A percentile compares a stretch with the other conserved stretches of the same genome.
These are phyloP conservation scores for Sphaerophoria rueppellii DNA, from an alignment of 2,888 invertebrate genomes.

Conservation along the genomic window DNA sequence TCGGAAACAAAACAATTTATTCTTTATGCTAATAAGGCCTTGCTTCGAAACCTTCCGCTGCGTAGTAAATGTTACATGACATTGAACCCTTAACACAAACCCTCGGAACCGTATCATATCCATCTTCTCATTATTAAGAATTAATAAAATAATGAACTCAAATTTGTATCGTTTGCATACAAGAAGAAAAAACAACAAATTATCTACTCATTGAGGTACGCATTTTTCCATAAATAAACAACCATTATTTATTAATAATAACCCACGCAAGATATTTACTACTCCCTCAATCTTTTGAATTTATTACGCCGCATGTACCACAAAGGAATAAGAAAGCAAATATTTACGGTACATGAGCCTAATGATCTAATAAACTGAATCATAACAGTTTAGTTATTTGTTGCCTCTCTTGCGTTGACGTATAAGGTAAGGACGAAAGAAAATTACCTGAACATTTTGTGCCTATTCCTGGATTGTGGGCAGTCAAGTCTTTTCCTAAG, in stretches of 20 bases:
- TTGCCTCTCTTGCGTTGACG: neutral
- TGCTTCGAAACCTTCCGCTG: too few species aligned
- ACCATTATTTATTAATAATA: slow-evolving; percentile 8
- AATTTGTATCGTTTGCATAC: neutral
- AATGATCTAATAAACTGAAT: slow-evolving; percentile 12
- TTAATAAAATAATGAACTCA: slow-evolving; percentile 6
- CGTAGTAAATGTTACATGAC: too few species aligned
- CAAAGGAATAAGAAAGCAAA: neutral
- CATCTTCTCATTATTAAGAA: slow-evolving; percentile 1
- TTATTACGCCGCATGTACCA: neutral
- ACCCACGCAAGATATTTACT: neutral
- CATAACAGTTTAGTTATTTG: neutral
- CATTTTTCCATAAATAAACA: slow-evolving; percentile 19
- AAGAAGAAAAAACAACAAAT: neutral
- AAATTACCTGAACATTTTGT: neutral
- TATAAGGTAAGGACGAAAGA: neutral
- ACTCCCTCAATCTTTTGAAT: neutral
- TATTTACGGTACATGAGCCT: neutral
- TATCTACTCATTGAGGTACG: neutral
- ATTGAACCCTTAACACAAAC: too few species aligned
- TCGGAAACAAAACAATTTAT: too few species aligned
- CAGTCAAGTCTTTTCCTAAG: neutral
- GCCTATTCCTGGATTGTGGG: neutral
- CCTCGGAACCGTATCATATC: neutral
- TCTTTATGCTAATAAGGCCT: too few species aligned